Conservation (phyloP, 2,888 invertebrate species). For the Drosophila pegasa region DNA sequence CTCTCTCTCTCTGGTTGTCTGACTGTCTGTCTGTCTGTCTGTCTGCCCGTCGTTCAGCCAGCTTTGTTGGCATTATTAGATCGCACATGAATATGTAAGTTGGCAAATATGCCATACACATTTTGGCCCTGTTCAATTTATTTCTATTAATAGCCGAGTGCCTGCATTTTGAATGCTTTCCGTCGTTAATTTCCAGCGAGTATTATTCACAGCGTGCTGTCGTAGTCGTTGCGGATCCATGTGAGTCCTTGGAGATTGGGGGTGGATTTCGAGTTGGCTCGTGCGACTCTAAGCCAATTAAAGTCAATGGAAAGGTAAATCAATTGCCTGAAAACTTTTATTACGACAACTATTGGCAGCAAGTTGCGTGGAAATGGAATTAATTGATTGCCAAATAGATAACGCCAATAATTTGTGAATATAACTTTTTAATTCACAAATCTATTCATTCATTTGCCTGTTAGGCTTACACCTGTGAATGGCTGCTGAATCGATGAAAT, state of each 20-base stretch:
- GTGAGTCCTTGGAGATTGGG: not conserved
- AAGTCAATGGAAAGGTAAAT: slow-evolving; percentile 44
- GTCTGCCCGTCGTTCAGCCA: slow-evolving; percentile 19
- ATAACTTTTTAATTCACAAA: slow-evolving; percentile 26
- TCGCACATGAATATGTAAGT: slow-evolving; percentile 74
- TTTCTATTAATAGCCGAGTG: slow-evolving; percentile 69
- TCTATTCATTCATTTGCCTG: not conserved
- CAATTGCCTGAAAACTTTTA: slow-evolving; percentile 55
- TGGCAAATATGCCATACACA: slow-evolving; percentile 59
- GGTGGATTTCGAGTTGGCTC: slow-evolving; percentile 4
- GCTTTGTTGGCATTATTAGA: slow-evolving; percentile 63
- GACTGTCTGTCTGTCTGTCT: not conserved
- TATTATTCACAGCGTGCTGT: slow-evolving; percentile 39
- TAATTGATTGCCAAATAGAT: slow-evolving; percentile 13
- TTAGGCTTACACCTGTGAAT: slow-evolving; percentile 28
- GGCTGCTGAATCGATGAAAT: slow-evolving; percentile 26
- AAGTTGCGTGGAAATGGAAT: slow-evolving; percentile 42
- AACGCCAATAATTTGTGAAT: slow-evolving; percentile 40
- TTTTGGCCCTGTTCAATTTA: slow-evolving; percentile 65
- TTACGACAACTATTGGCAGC: slow-evolving; percentile 25
- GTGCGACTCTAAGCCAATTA: slow-evolving; percentile 49
- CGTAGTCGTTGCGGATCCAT: slow-evolving; percentile 16
- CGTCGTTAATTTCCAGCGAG: slow-evolving; percentile 47
- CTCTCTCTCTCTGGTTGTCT: not conserved
- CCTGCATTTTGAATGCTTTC: slow-evolving; percentile 66